Evolutionary conservation across 1,140 invertebrate species (phyloP).

Genomic region (Drosophila funebris): DNA sequence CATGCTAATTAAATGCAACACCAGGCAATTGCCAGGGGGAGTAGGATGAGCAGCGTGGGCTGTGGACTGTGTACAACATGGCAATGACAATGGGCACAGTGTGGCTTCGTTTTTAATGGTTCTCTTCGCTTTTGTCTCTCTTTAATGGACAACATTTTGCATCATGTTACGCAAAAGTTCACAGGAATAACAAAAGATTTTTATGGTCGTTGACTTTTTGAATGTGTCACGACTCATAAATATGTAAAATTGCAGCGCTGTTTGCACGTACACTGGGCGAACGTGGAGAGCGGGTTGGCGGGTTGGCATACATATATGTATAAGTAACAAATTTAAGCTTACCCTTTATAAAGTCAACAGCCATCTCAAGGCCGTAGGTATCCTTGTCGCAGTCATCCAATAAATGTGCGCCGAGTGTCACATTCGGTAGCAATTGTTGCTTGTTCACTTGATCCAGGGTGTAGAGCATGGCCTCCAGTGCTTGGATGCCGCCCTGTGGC

Average conservation of each 20-base stretch:
- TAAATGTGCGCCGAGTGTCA: constrained; percentile 93
- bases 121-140: constrained; percentile 2
- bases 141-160: constrained; percentile 18
- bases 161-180: background rate
- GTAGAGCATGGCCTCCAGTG: constrained; percentile 96
- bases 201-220: constrained; percentile 18
- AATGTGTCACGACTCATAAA: constrained; percentile 29
- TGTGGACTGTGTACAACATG: background rate
- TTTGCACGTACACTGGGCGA: constrained; percentile 12
- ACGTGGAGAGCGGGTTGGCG: background rate
- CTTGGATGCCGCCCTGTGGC: constrained; percentile 96
- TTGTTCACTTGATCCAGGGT: constrained; percentile 94
- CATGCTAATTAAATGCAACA: constrained; percentile 38
- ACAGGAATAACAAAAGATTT: constrained; percentile 18
- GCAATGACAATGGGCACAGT: background rate
- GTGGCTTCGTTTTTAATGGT: constrained; percentile 2
- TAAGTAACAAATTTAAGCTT: constrained; percentile 76
- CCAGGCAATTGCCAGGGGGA: background rate
- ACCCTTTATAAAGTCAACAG: constrained; percentile 99
- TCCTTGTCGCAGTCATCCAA: constrained; percentile 98
- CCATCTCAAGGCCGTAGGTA: constrained; percentile 97
- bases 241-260: constrained; percentile 14
- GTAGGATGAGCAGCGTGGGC: background rate
- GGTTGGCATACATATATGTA: background rate
- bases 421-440: constrained; percentile 88